phyloP scores from a whole-genome alignment of 1,140 invertebrate species.

The Aphelenchoides avenae region DNA sequence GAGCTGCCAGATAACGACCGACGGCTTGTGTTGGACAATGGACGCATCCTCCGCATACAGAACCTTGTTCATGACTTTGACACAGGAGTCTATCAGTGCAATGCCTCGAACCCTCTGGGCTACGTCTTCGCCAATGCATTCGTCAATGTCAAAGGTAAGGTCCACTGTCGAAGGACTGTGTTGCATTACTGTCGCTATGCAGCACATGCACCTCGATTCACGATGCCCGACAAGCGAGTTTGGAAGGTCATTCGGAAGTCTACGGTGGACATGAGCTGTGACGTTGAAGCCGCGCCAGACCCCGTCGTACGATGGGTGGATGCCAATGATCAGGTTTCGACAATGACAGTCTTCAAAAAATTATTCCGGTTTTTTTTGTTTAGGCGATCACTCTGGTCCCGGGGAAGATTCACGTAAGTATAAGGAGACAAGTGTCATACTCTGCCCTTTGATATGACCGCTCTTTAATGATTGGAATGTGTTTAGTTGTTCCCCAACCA shows the following conservation, averaged over 20 bases:
- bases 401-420: slow-evolving; percentile 48
- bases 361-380: too few species aligned
- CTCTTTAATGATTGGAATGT: not conserved
- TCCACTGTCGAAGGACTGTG: slow-evolving; percentile 1
- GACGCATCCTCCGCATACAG: slow-evolving; percentile 65
- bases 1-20: slow-evolving; percentile 72
- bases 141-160: slow-evolving; percentile 81
- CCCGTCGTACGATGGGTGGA: slow-evolving; percentile 88
- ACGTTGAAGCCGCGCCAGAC: slow-evolving; percentile 89
- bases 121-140: slow-evolving; percentile 97
- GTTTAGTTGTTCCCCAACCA: slow-evolving; percentile 68
- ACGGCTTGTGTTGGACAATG: slow-evolving; percentile 56
- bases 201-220: slow-evolving; percentile 54
- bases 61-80: slow-evolving; percentile 76
- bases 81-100: slow-evolving; percentile 95
- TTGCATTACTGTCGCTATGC: slow-evolving; percentile 22
- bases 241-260: slow-evolving; percentile 58
- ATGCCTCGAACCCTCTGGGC: slow-evolving; percentile 93
- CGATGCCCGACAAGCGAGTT: slow-evolving; percentile 46
- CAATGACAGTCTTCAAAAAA: slow-evolving; percentile 7
- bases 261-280: slow-evolving; percentile 76
- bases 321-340: slow-evolving; percentile 37
- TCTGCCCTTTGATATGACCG: too few species aligned
- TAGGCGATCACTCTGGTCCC: slow-evolving; percentile 42
- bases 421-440: not conserved